phyloP scores from a whole-genome alignment of 2,113 vertebrate genomes.

The Tachycineta bicolor region DNA sequence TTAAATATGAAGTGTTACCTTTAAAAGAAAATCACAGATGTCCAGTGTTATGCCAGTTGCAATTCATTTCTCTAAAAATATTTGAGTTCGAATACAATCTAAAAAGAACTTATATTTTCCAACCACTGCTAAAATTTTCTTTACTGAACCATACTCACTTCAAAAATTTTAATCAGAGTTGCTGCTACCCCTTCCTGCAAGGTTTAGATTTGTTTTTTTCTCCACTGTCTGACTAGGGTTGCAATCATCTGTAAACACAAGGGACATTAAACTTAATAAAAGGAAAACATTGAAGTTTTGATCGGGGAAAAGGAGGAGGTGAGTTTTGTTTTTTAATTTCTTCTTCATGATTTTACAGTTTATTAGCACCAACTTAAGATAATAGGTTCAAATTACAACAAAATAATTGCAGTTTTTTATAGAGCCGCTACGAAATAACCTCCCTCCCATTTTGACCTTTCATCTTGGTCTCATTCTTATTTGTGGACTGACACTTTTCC shows the following conservation, averaged over 20 bases:
- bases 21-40: neutral
- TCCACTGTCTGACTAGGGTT: neutral
- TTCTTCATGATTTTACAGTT: constrained; percentile 18
- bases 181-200: neutral
- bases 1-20: neutral
- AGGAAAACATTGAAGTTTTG: constrained; percentile 30
- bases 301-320: constrained; percentile 2
- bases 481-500: neutral
- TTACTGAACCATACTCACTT: neutral
- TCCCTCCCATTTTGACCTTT: constrained; percentile 4
- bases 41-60: neutral
- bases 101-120: neutral
- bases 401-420: constrained; percentile 32
- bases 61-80: neutral
- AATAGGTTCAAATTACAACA: constrained; percentile 39
- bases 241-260: constrained; percentile 27
- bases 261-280: constrained; percentile 27
- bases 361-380: constrained; percentile 25
- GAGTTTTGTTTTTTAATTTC: neutral
- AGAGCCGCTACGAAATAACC: neutral
- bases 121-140: neutral
- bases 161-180: neutral
- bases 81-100: neutral
- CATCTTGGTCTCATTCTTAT: constrained; percentile 36
- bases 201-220: neutral